phyloP scores from a whole-genome alignment of 2,797 vertebrate species.

The Channa striata region DNA sequence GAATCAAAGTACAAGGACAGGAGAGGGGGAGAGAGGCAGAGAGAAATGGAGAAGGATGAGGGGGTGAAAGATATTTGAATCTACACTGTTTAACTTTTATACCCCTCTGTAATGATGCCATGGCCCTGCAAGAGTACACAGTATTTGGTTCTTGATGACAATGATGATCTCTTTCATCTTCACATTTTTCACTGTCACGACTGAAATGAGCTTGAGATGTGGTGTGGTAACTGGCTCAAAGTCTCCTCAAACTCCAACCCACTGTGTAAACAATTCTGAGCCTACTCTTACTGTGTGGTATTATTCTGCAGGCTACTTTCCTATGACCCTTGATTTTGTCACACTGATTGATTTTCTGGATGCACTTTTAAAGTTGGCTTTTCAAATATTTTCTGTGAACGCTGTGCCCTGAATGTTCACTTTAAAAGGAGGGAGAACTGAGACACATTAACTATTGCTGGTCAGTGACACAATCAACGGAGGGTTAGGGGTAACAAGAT shows the following conservation, averaged over 20 bases:
- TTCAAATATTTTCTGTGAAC: not conserved
- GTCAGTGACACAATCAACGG: slow-evolving; percentile 68
- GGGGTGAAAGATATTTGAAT: slow-evolving; percentile 35
- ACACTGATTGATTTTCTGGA: not conserved
- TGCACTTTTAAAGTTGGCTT: slow-evolving; percentile 3
- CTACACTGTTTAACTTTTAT: slow-evolving; percentile 25
- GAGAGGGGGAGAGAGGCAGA: slow-evolving; percentile 17
- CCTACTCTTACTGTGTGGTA: not conserved
- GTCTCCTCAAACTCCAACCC: not conserved
- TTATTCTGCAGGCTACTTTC: not conserved
- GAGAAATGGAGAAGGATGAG: slow-evolving; percentile 45
- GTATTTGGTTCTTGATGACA: not conserved
- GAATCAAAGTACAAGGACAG: slow-evolving; percentile 78
- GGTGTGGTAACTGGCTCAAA: not conserved
- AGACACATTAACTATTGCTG: slow-evolving; percentile 44
- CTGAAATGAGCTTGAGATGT: not conserved
- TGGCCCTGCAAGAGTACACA: slow-evolving; percentile 1
- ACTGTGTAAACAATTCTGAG: not conserved
- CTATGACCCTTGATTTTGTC: slow-evolving; percentile 1
- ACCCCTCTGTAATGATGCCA: slow-evolving; percentile 8
- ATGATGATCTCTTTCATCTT: slow-evolving; percentile 10
- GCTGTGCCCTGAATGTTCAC: not conserved
- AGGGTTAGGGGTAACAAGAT: slow-evolving; percentile 75
- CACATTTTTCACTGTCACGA: slow-evolving; percentile 1
- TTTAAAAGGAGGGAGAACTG: slow-evolving; percentile 20